Evolutionary conservation across 2,113 vertebrate genomes (phyloP).

Genomic region (Rhea pennata): DNA sequence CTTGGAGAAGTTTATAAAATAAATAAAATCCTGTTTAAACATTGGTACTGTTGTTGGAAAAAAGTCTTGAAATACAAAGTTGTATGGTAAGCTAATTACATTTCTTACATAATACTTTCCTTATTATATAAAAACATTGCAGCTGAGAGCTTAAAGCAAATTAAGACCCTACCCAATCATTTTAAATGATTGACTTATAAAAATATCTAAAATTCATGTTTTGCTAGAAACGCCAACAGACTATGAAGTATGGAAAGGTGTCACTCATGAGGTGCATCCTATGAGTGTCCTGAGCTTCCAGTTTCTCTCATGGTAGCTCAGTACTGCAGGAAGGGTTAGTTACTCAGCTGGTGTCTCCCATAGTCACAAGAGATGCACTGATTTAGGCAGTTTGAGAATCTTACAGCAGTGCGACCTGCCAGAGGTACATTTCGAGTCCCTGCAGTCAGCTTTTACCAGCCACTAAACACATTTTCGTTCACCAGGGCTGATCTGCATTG

Average conservation of each 20-base stretch:
- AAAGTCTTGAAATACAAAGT: not conserved
- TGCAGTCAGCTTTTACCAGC: not conserved
- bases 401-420: not conserved
- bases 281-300: rapidly evolving
- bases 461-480: not conserved
- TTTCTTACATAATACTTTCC: not conserved
- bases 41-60: not conserved
- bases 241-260: not conserved
- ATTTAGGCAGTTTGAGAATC: not conserved
- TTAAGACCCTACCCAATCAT: not conserved
- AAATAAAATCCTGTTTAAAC: not conserved
- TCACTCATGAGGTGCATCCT: not conserved
- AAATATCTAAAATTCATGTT: not conserved
- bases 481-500: not conserved
- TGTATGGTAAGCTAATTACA: not conserved
- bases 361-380: not conserved
- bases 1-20: not conserved
- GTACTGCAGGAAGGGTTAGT: not conserved
- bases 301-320: not conserved
- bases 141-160: not conserved
- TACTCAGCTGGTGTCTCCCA: not conserved
- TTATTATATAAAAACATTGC: not conserved
- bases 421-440: not conserved
- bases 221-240: not conserved
- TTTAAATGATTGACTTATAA: not conserved